Percentiles rank a stretch among this genome's conserved stretches.
phyloP scores from a whole-genome alignment of 2,888 invertebrate species.

The Kuschelorhynchus macadamiae region DNA sequence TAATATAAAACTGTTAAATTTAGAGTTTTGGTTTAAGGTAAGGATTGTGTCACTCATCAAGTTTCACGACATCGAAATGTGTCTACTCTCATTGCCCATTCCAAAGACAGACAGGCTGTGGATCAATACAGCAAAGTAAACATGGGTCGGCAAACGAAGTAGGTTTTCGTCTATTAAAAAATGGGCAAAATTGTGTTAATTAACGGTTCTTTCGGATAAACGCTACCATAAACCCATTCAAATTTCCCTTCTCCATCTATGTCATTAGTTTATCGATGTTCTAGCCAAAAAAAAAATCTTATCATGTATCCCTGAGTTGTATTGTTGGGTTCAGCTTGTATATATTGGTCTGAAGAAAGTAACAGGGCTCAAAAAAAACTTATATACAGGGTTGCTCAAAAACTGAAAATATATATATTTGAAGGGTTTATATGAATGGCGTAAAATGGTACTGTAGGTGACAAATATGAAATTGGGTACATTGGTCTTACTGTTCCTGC shows the following conservation, averaged over 20 bases:
- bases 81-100: too few relatives aligned
- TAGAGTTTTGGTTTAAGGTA: too few relatives aligned
- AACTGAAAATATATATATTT: too few relatives aligned
- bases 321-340: neutral
- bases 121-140: constrained; percentile 17
- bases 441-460: too few relatives aligned
- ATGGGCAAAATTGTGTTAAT: constrained; percentile 1
- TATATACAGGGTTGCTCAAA: neutral
- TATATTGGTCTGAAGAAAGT: neutral
- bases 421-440: too few relatives aligned
- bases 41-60: too few relatives aligned
- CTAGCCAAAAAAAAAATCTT: constrained; percentile 17
- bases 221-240: constrained; percentile 2
- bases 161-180: neutral
- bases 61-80: too few relatives aligned
- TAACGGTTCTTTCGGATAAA: constrained; percentile 12
- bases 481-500: too few relatives aligned
- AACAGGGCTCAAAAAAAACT: neutral
- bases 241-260: constrained; percentile 2
- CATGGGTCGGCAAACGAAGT: constrained; percentile 18
- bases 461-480: too few relatives aligned
- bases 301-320: constrained; percentile 9
- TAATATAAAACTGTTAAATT: too few relatives aligned
- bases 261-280: constrained; percentile 19
- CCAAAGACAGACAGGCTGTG: constrained; percentile 6